Conservation (phyloP, 2,888 invertebrate species). For the Muschampia plurimacula region DNA sequence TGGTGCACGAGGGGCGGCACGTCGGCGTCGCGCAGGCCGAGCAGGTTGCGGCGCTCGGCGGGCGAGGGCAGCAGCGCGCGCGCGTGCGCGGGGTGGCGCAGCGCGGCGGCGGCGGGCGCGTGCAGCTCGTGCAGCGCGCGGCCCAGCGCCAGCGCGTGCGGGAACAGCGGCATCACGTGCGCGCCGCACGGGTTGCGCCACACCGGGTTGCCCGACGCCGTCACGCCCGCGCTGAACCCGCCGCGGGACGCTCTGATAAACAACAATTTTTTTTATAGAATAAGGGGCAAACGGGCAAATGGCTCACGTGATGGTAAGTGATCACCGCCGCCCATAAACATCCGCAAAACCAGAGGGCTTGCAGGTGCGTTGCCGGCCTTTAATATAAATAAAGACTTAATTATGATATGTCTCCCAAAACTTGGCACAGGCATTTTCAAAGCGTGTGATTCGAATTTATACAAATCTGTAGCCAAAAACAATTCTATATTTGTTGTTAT, state of each 20-base stretch:
- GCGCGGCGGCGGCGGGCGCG: slow-evolving; percentile 87
- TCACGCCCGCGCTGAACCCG: slow-evolving; percentile 92
- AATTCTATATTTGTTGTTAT: too few species aligned
- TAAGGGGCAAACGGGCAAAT: too few species aligned
- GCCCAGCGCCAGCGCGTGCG: slow-evolving; percentile 91
- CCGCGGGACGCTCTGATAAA: slow-evolving; percentile 89
- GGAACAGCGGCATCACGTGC: slow-evolving; percentile 92
- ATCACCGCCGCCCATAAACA: too few species aligned
- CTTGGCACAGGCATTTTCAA: too few species aligned
- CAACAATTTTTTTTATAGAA: not conserved
- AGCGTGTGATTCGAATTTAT: too few species aligned
- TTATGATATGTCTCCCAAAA: too few species aligned
- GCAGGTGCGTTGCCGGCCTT: too few species aligned
- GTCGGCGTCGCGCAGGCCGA: slow-evolving; percentile 87
- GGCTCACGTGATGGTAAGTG: too few species aligned
- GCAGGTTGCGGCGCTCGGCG: slow-evolving; percentile 90
- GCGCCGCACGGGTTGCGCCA: slow-evolving; percentile 95
- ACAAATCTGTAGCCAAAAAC: too few species aligned
- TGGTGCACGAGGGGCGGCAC: slow-evolving; percentile 54
- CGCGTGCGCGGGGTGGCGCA: slow-evolving; percentile 88
- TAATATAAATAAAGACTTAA: too few species aligned
- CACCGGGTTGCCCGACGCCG: slow-evolving; percentile 91
- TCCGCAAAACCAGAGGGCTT: too few species aligned
- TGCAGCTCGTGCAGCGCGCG: slow-evolving; percentile 93
- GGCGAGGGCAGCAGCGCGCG: slow-evolving; percentile 90